phyloP scores from a whole-genome alignment of 2,888 invertebrate species.

The Stenichneumon culpator region DNA sequence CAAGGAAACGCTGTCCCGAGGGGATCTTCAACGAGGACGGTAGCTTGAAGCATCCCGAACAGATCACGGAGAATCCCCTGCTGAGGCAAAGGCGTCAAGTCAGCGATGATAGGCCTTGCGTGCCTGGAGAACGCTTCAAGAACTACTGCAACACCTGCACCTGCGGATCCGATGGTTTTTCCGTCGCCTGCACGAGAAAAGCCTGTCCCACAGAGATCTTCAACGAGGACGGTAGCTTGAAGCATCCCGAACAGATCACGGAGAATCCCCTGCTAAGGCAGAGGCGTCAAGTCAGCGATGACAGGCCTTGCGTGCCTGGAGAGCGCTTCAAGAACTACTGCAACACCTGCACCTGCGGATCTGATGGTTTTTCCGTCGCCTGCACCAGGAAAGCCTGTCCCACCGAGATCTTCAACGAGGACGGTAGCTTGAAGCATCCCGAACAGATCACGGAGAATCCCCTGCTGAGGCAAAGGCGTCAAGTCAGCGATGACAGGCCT shows the following conservation, averaged over 20 bases:
- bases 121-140: slow-evolving; percentile 54
- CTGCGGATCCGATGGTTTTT: slow-evolving; percentile 86
- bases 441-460: not conserved
- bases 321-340: slow-evolving; percentile 83
- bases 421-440: slow-evolving; percentile 39
- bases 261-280: not conserved
- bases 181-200: slow-evolving; percentile 58
- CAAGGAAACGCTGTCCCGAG: slow-evolving; percentile 68
- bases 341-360: slow-evolving; percentile 87
- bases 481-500: not conserved
- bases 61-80: not conserved
- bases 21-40: slow-evolving; percentile 67
- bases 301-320: slow-evolving; percentile 51
- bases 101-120: not conserved
- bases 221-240: slow-evolving; percentile 65
- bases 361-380: slow-evolving; percentile 82
- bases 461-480: not conserved
- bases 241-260: not conserved
- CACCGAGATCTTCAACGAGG: slow-evolving; percentile 36
- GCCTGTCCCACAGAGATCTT: slow-evolving; percentile 4
- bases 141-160: slow-evolving; percentile 87
- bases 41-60: slow-evolving; percentile 30
- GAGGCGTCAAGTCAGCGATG: not conserved
- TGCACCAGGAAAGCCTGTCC: slow-evolving; percentile 60
- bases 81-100: slow-evolving; percentile 14